Conservation (phyloP, 2,888 invertebrate genomes). For the Pasiphila rectangulata region DNA sequence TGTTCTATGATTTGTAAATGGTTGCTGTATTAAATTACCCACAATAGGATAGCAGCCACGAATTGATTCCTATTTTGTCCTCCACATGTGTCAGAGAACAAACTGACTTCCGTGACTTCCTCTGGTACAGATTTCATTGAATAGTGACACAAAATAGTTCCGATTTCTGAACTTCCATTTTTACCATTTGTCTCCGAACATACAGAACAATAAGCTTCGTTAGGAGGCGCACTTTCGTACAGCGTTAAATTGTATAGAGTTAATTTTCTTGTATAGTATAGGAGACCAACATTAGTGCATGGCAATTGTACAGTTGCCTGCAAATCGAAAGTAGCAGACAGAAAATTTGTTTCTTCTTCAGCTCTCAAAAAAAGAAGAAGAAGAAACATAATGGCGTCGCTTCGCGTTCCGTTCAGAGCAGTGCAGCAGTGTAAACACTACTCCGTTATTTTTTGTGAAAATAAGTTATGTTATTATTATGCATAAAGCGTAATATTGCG, state of each 20-base stretch:
- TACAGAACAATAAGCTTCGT: not conserved
- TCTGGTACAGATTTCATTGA: not conserved
- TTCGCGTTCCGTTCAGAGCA: too few relatives aligned
- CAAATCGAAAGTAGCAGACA: not conserved
- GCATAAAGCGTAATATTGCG: too few relatives aligned
- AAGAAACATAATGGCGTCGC: too few relatives aligned
- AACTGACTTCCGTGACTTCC: not conserved
- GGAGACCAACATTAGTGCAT: not conserved
- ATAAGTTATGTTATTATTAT: too few relatives aligned
- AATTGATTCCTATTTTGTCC: not conserved
- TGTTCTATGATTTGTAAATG: not conserved
- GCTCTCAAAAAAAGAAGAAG: too few relatives aligned
- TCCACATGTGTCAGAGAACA: not conserved
- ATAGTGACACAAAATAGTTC: not conserved
- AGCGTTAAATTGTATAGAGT: constrained; percentile 1
- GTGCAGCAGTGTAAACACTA: too few relatives aligned
- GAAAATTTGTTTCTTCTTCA: not conserved
- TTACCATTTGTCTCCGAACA: not conserved
- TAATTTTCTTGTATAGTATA: constrained; percentile 1
- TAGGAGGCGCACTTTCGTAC: not conserved
- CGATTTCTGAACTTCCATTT: not conserved
- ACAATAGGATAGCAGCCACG: not conserved
- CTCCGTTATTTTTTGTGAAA: too few relatives aligned
- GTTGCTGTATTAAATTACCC: not conserved
- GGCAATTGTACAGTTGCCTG: not conserved